These are phyloP conservation scores for Parus major DNA, from an alignment of 2,113 vertebrate genomes.

Conservation along the genomic window DNA sequence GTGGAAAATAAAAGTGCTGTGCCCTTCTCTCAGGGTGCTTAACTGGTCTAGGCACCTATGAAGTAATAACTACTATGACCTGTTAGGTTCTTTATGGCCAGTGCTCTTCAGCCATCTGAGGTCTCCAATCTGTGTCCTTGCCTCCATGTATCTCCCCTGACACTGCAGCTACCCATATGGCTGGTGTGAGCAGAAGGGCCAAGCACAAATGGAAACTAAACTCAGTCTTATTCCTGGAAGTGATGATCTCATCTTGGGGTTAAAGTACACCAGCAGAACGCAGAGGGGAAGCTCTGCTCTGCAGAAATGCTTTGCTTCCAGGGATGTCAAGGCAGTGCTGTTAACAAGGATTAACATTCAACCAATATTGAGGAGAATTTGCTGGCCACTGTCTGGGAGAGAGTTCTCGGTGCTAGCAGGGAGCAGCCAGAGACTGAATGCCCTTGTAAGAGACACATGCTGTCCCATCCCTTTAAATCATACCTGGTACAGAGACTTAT, in stretches of 20 bases:
- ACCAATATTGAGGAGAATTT: not conserved
- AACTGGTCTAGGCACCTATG: not conserved
- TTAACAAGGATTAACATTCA: not conserved
- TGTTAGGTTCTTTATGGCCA: not conserved
- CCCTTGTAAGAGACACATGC: not conserved
- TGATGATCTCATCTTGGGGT: not conserved
- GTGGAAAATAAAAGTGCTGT: not conserved
- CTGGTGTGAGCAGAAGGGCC: not conserved
- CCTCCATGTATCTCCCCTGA: not conserved
- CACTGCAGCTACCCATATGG: not conserved
- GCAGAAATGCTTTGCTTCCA: not conserved
- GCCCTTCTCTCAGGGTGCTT: not conserved
- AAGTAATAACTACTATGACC: not conserved
- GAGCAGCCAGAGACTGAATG: not conserved
- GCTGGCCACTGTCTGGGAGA: not conserved
- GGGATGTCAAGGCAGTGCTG: not conserved
- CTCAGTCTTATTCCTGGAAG: not conserved
- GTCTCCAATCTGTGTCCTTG: not conserved
- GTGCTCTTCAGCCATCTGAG: not conserved
- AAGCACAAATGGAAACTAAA: not conserved
- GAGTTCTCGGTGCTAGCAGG: not conserved
- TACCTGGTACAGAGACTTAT: slow-evolving; percentile 10
- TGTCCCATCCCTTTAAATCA: slow-evolving; percentile 28
- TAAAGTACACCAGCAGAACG: not conserved
- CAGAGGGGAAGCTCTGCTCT: not conserved